phyloP scores from a whole-genome alignment of 2,888 invertebrate genomes.

The Eledona agricola region DNA sequence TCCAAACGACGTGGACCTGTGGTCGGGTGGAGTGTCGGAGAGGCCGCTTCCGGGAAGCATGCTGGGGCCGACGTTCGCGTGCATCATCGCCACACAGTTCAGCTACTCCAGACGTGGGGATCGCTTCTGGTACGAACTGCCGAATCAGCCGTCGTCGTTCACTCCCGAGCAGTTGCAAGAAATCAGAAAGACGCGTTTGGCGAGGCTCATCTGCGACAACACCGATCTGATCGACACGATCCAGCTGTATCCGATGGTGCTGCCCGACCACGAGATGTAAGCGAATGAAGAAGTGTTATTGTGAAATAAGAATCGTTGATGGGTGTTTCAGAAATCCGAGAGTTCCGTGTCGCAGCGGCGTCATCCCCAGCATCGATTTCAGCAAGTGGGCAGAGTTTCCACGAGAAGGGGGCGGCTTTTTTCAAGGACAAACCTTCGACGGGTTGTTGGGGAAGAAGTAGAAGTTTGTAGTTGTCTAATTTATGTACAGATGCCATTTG shows the following conservation, averaged over 20 bases:
- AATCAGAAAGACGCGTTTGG: conserved; percentile 80
- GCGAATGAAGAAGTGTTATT: conserved; percentile 55
- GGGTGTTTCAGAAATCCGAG: conserved; percentile 85
- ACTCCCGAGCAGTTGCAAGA: conserved; percentile 86
- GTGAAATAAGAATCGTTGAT: conserved; percentile 16
- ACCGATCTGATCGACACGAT: conserved; percentile 91
- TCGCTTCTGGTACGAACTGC: conserved; percentile 94
- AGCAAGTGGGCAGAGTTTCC: conserved; percentile 85
- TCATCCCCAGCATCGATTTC: conserved; percentile 87
- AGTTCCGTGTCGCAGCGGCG: conserved; percentile 88
- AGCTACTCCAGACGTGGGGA: conserved; percentile 89
- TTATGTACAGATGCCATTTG: conserved; percentile 26
- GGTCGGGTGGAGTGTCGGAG: conserved; percentile 95
- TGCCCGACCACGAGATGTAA: conserved; percentile 93
- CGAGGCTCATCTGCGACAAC: conserved; percentile 89
- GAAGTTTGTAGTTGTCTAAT: conserved; percentile 7
- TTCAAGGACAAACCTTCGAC: too few species aligned
- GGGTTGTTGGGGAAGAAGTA: conserved; percentile 15
- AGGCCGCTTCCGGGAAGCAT: conserved; percentile 88
- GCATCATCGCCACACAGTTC: conserved; percentile 93
- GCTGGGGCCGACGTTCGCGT: conserved; percentile 94
- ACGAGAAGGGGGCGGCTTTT: too few species aligned
- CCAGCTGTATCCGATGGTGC: conserved; percentile 90
- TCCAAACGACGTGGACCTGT: conserved; percentile 91
- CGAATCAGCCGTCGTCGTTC: conserved; percentile 91